Evolutionary conservation across 2,888 invertebrate genomes (phyloP).

Genomic region (Drosophila austrosaltans): DNA sequence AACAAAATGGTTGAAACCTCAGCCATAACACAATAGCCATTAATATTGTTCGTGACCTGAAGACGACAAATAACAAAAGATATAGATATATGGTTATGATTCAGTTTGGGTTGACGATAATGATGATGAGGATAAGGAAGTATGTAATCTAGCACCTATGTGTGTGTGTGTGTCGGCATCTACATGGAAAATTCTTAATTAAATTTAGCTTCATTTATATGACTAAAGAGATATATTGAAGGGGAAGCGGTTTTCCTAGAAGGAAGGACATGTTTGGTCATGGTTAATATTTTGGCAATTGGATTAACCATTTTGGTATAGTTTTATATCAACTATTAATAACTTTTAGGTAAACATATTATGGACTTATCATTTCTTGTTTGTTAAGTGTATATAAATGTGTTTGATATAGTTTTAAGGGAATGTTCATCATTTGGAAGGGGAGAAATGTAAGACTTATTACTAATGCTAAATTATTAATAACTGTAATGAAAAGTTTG

Average conservation of each 20-base stretch:
- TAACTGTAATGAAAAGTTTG: too few species aligned
- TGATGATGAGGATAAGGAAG: conserved; percentile 29
- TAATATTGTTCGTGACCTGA: conserved; percentile 71
- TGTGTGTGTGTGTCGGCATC: conserved; percentile 44
- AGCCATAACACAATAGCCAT: conserved; percentile 46
- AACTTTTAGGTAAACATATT: too few species aligned
- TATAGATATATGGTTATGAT: conserved; percentile 7
- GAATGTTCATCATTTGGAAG: too few species aligned
- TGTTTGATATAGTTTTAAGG: too few species aligned
- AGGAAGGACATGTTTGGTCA: neutral
- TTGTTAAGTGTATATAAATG: too few species aligned
- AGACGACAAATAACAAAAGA: conserved; percentile 49
- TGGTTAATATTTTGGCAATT: neutral
- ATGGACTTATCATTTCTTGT: too few species aligned
- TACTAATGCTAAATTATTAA: too few species aligned
- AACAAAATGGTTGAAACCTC: conserved; percentile 50
- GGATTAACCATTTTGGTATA: neutral
- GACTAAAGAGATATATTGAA: conserved; percentile 33
- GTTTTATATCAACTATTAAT: too few species aligned
- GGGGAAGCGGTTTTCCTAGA: conserved; percentile 14
- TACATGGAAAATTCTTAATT: conserved; percentile 74
- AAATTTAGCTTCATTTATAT: conserved; percentile 78
- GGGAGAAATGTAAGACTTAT: too few species aligned
- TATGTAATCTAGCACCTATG: neutral
- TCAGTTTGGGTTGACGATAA: conserved; percentile 33